Conservation (phyloP, 2,888 invertebrate genomes). For the Ophion obscuratus region DNA sequence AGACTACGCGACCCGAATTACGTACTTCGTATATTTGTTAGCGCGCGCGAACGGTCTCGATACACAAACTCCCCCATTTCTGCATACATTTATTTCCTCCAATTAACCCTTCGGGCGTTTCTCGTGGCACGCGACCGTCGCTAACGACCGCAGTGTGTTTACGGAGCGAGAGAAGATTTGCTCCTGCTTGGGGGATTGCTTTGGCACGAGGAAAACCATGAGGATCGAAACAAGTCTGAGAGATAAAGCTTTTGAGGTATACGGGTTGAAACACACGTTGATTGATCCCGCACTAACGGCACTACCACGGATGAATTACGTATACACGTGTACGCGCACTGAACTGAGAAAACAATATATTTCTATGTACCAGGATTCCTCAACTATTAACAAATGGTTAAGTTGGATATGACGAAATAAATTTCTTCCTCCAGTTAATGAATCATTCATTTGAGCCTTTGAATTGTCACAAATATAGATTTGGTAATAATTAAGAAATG, state of each 20-base stretch:
- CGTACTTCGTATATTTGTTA: neutral
- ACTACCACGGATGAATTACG: constrained; percentile 38
- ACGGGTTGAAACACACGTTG: constrained; percentile 4
- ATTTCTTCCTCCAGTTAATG: no score
- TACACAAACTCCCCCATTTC: constrained; percentile 59
- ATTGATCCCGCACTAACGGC: neutral
- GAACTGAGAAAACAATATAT: neutral
- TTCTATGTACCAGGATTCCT: no score
- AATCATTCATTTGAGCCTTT: no score
- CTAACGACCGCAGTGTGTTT: constrained; percentile 80
- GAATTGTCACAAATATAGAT: no score
- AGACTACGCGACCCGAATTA: neutral
- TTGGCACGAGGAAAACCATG: constrained; percentile 33
- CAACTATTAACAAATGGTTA: no score
- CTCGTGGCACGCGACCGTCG: constrained; percentile 78
- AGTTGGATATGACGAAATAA: no score
- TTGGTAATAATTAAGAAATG: no score
- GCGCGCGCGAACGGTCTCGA: neutral
- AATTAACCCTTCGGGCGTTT: constrained; percentile 82
- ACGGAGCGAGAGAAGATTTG: constrained; percentile 65
- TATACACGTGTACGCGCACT: constrained; percentile 48
- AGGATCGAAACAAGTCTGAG: constrained; percentile 40
- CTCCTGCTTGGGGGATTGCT: constrained; percentile 20
- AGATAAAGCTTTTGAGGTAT: neutral
- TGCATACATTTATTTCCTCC: constrained; percentile 79